Evolutionary conservation across 2,888 invertebrate genomes (phyloP), one percentile per base, ranked within the genome.

Genomic region (Cyaniris semiargus): DNA sequence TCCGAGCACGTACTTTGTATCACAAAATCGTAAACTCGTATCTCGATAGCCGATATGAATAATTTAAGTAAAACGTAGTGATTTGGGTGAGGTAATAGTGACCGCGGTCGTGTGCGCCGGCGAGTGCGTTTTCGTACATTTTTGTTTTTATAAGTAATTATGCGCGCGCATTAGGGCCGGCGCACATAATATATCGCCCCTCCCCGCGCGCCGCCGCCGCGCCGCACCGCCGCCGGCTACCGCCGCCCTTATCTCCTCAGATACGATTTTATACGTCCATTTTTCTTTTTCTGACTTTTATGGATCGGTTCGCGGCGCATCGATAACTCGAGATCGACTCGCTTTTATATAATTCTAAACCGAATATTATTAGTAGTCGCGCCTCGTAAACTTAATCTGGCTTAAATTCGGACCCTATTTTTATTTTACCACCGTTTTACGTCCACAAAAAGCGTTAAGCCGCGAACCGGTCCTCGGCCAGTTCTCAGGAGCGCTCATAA

Each of bases 191-290:
- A 92, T 92, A 94, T 92, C 90, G 93, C 88, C 85, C 85, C 91
- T 92, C 92, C 92, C 89, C 92, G 91, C 93, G 89, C 89, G 87
- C 93, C 93, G 87, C 93, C 93, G 93, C 93, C 89, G 93, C 88
- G 87, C 87, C 84, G 86, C 44, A 44, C 44, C 88, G 82, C 85
- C 87, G 84, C 85, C 85, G 87, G 89, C 88, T 87, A 66, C 66
- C 89, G 88, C 90, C 88, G 88, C 89, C 89, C 90, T 92, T 92
- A 92, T 92, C 93, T 90, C 81, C 85, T 85, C 86, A 88, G 90
- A 90, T 92, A 88, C 91, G 88, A 91, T 92, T 92, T 93, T 92
- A 92, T 93, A 89, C 89, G 89, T 88, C 87, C 84, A 89, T 89
- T 90, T 90, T 91, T 89, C 86, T 89, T 92, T 91, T 92, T 92